phyloP scores from a whole-genome alignment of 2,888 invertebrate species.

The Catocala fraxini region DNA sequence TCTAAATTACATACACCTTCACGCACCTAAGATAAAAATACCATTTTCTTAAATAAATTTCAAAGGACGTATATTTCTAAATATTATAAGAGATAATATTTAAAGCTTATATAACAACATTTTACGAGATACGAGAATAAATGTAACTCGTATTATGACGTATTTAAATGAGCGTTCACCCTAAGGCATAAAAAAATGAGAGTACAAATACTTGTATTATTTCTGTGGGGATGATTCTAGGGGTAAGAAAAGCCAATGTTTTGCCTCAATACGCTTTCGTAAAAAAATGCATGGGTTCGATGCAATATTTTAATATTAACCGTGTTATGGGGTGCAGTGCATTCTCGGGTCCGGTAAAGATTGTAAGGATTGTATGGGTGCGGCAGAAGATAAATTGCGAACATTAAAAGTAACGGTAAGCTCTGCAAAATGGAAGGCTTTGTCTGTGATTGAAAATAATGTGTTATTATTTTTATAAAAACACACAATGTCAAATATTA shows the following conservation, averaged over 20 bases:
- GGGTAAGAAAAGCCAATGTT: conserved; percentile 81
- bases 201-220: conserved; percentile 86
- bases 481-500: no score
- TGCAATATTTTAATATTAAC: conserved; percentile 88
- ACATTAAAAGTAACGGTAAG: neutral
- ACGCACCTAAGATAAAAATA: no score
- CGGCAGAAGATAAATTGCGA: conserved; percentile 18
- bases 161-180: conserved; percentile 74
- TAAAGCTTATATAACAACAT: conserved; percentile 43
- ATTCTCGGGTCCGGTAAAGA: conserved; percentile 63
- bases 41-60: no score
- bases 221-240: conserved; percentile 74
- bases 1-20: no score
- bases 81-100: conserved; percentile 30
- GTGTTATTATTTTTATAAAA: neutral
- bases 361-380: conserved; percentile 61
- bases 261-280: conserved; percentile 70
- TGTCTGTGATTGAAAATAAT: conserved; percentile 1
- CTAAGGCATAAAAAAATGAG: conserved; percentile 70
- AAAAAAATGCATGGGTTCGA: conserved; percentile 83
- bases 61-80: no score
- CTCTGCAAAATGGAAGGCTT: neutral
- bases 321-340: conserved; percentile 81
- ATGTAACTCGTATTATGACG: conserved; percentile 63
- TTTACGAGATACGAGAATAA: conserved; percentile 50